Evolutionary conservation across 2,113 vertebrate species (phyloP), one percentile per base, ranked within the genome.

Genomic region (Butorides virescens): DNA sequence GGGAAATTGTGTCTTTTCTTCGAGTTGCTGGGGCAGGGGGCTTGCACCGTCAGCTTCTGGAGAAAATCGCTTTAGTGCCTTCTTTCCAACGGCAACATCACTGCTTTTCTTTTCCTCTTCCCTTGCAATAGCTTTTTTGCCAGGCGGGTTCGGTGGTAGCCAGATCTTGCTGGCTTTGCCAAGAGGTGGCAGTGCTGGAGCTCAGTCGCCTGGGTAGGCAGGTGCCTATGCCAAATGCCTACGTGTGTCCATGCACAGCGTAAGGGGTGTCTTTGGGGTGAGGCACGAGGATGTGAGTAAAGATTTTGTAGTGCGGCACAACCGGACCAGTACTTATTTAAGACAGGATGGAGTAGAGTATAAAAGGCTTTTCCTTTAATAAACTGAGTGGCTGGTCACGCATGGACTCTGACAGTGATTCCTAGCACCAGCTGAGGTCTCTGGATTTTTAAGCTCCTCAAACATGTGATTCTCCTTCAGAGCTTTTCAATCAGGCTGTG

Each of bases 61-160:
- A 62, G 42, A 50, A 50, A 65, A 67, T 6, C 1, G 3, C 8
- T 63, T 71, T 37, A 25, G 20, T 46, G 29, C 18, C 30, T 63
- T 73, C 53, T 74, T 83, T 53, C 37, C 44, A n/a, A 18, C 20
- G 20, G n/a, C 3, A 36, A 34, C 12, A 5, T 21, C 27, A 61
- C 5, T 0, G 2, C 32, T 74, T 74, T 85, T 21, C 30, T 66
- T 86, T 27, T 36, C 37, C 29, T n/a, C 61, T 80, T 29, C 13
- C 42, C 18, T 68, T 3, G 6, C 49, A 56, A 63, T 3, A 56
- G 26, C 8, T n/a, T 63, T 63, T 62, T 61, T 63, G 44, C 84
- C 3, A 39, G 61, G 26, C 0, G 0, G n/a, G 49, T 36, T 29
- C 0, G 2, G 44, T 20, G 52, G 91, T 42, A 59, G 49, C 44